Evolutionary conservation across 1,140 invertebrate genomes (phyloP), one percentile per base, ranked within the genome.

Genomic region (Apolygus lucorum): DNA sequence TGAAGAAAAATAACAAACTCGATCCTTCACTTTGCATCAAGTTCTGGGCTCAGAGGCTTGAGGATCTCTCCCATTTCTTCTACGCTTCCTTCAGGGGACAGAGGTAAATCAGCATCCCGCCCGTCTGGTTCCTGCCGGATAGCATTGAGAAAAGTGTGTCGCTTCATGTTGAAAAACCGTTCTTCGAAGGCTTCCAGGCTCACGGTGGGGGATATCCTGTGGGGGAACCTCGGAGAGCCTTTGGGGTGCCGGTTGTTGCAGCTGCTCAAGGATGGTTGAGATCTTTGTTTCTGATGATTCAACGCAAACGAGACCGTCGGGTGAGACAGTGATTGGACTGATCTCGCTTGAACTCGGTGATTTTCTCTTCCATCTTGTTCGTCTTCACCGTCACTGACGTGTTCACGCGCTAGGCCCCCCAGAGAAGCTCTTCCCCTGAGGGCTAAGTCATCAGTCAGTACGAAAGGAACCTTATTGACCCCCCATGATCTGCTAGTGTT

Each of bases 171-270:
- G 69, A 77, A 78, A 65, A 79, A 74, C 70, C 81, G 49, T 63
- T 81, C 79, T 72, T 82, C 83, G 25, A 86, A 74, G 0, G 86
- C 82, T 2, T 81, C 83, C 8, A 89, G 76, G 73, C 87, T 88
- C 26, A 84, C 83, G 0, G 85, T 83, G 21, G 87, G 87, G 14
- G 87, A 80, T 72, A 89, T 87, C 64, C 85, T 84, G 76, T 89
- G 87, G 0, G 87, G 88, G 76, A 89, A 89, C 29, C 87, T 80
- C 0, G 88, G 87, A 0, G 87, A 89, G 0, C 87, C 87, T 0
- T 78, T 77, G 27, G 78, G 78, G 27, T 76, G 79, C 49, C 80
- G 85, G 83, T 69, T 27, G 2, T 34, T n/a, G 22, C 79, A 72
- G 67, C 75, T 76, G 21, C 75, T 74, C 28, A 82, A 67, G 8